Evolutionary conservation across 2,888 invertebrate species (phyloP), one percentile per base, ranked within the genome.

Genomic region (Parascotia fuliginaria): DNA sequence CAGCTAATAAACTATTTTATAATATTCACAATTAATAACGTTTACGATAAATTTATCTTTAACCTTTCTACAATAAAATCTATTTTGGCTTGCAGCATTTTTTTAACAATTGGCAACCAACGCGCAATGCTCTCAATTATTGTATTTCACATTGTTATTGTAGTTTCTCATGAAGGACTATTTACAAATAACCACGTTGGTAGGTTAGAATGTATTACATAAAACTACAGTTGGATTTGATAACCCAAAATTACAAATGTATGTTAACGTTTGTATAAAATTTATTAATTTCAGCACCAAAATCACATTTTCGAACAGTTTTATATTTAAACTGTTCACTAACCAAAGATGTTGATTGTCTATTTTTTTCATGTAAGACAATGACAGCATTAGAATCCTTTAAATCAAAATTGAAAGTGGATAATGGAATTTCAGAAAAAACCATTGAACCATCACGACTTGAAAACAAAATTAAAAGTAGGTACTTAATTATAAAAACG

Each of bases 101-200:
- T 41, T 33, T n/a, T 33, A 14, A 34, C n/a, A 28, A 16, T 15
- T 46, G 24, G 29, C 27, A 45, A 41, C 11, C 42, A 45, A 39
- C 38, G n/a, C 15, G 22, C 16, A 39, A 19, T 41, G 53, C 24
- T 48, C 39, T 43, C 31, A 47, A 49, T 54, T 45, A 70, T 53
- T 45, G 40, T 27, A 40, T 65, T 55, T 49, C 65, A 65, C 46
- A 68, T 38, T 43, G 36, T 62, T 59, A 43, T 55, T 62, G 49
- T 42, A 22, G 31, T 15, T 36, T 43, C 32, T 41, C 42, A 33
- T 36, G 27, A 51, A 14, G 22, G 12, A 36, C 22, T 63, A 59
- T 68, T 64, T 55, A 65, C 55, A 51, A 57, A 66, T 62, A 53
- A 61, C 49, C 42, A 51, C 44, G 54, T 56, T 53, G 33, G 16